phyloP scores from a whole-genome alignment of 2,888 invertebrate species.

The Lampropteryx suffumata region DNA sequence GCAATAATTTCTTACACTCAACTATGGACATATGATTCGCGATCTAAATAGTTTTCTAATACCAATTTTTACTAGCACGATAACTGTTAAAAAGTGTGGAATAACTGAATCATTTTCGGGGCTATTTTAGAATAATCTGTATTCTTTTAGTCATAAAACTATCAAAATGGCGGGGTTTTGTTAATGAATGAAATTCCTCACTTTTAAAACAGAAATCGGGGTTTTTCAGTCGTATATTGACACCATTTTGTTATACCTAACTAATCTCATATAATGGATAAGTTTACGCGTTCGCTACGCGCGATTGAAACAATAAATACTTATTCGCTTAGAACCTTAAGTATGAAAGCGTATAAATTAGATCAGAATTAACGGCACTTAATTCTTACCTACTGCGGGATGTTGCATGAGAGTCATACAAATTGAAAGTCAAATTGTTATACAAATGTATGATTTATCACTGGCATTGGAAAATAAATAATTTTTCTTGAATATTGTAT shows the following conservation, averaged over 20 bases:
- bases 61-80: constrained; percentile 32
- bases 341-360: constrained; percentile 68
- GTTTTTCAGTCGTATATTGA: constrained; percentile 33
- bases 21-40: constrained; percentile 32
- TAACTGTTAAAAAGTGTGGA: constrained; percentile 40
- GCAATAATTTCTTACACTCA: constrained; percentile 26
- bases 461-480: constrained; percentile 24
- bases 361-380: constrained; percentile 63
- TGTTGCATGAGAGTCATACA: constrained; percentile 41
- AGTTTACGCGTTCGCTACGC: constrained; percentile 47
- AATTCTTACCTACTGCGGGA: constrained; percentile 55
- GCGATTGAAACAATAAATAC: constrained; percentile 65
- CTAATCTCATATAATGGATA: constrained; percentile 68
- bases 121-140: too few relatives aligned
- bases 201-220: constrained; percentile 23
- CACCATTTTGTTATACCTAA: constrained; percentile 57
- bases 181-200: background rate
- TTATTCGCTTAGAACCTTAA: constrained; percentile 77
- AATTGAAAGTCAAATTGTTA: constrained; percentile 19
- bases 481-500: constrained; percentile 12
- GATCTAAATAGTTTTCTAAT: constrained; percentile 37
- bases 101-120: constrained; percentile 21
- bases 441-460: constrained; percentile 26
- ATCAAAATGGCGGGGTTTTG: background rate
- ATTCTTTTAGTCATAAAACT: too few relatives aligned